Evolutionary conservation across 2,797 vertebrate species (phyloP).

Genomic region (Xerus rutilus): DNA sequence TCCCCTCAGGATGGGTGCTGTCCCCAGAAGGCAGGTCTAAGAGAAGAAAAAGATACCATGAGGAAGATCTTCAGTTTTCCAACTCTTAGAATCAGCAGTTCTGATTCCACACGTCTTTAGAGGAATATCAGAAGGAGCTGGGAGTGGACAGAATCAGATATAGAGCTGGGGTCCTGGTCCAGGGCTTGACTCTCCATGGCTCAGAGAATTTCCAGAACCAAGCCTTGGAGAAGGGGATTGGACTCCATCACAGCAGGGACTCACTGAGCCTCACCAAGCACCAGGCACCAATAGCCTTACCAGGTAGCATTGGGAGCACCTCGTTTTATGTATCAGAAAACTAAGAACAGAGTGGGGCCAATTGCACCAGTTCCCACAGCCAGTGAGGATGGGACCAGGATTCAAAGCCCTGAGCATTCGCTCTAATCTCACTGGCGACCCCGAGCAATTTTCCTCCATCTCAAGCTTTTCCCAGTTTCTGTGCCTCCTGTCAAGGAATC

Average conservation of each 20-base stretch:
- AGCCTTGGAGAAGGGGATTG: background rate
- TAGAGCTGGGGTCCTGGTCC: background rate
- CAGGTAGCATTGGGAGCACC: background rate
- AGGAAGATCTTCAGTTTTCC: background rate
- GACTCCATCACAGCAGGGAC: background rate
- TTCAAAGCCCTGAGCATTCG: background rate
- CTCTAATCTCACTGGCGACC: background rate
- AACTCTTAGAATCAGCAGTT: background rate
- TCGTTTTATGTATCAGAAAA: background rate
- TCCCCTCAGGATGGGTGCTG: background rate
- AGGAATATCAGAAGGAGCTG: background rate
- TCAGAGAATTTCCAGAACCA: background rate
- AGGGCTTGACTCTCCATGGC: no score
- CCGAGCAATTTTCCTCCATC: no score
- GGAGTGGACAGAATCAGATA: background rate
- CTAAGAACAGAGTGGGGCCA: background rate
- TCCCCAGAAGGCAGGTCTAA: conserved; percentile 16
- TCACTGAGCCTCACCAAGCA: background rate
- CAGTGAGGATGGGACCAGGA: background rate
- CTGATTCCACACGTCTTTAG: background rate
- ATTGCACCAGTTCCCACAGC: no score
- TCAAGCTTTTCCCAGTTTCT: background rate
- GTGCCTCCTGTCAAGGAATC: no score
- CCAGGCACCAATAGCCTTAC: background rate
- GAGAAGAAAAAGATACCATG: background rate